A percentile compares a stretch with the other conserved stretches of the same genome.
phyloP scores from a whole-genome alignment of 2,113 vertebrate species.

The Panthera tigris region DNA sequence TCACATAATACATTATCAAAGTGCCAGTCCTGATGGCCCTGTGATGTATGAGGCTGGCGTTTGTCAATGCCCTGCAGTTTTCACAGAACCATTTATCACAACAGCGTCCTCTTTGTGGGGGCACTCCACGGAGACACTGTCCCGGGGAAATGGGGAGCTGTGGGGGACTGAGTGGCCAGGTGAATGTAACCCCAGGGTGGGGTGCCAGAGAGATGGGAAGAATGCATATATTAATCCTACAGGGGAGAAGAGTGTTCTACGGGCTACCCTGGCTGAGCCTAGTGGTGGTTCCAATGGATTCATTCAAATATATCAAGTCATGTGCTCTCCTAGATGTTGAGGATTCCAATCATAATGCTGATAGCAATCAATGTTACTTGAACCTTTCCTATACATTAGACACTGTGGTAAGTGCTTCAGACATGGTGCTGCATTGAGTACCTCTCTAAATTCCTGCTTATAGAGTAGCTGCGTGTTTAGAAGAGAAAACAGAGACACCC shows the following conservation, averaged over 20 bases:
- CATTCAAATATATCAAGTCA: neutral
- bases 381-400: neutral
- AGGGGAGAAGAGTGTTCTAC: neutral
- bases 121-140: conserved; percentile 48
- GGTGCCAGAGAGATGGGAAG: neutral
- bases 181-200: neutral
- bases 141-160: conserved; percentile 64
- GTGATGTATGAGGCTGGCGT: conserved; percentile 83
- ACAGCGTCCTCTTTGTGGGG: conserved; percentile 53
- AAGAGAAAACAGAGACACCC: neutral
- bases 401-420: neutral
- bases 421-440: neutral
- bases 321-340: neutral
- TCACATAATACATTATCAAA: conserved; percentile 84
- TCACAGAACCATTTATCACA: conserved; percentile 80
- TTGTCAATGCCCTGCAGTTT: conserved; percentile 80
- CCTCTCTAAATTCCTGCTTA: neutral
- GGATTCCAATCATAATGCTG: neutral
- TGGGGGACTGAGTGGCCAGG: conserved; percentile 12
- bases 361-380: neutral
- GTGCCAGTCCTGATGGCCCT: conserved; percentile 82
- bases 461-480: neutral
- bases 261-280: neutral
- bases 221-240: neutral
- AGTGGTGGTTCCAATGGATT: neutral